Base-by-base conservation (phyloP, 2,113 vertebrate genomes). In the Opisthocomus hoazin region DNA sequence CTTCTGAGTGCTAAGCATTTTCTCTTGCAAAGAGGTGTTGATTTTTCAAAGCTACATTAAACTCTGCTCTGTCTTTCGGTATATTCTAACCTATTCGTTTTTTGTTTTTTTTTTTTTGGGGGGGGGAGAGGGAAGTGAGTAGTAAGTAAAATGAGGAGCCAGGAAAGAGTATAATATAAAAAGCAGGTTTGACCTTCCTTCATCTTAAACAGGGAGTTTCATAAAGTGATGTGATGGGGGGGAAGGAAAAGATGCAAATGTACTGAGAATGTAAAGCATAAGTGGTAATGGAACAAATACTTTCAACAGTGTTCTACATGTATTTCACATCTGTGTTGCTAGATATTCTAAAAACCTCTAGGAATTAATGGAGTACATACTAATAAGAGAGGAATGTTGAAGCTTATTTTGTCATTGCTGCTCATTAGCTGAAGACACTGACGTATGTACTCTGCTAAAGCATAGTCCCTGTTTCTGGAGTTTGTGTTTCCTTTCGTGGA, bases 101-200 rank as follows among this genome's bases (percentile, higher is more conserved):
- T 61, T 0, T 3, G 16, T n/a, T n/a, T n/a, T n/a, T n/a, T n/a
- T n/a, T n/a, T n/a, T n/a, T 61, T 0, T 3, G 16, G 6, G 1
- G 8, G 26, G 17, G 4, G 3, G 13, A 26, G 51, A 10, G 17
- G 12, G 13, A 39, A n/a, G 24, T 18, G 41, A 63, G 54, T 48
- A 22, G 22, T 36, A 70, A 63, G 6, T 41, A 43, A 86, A 93
- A 84, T 74, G 29, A 78, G 56, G 94, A 86, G 15, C 51, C 30
- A 60, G 46, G 39, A 76, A 78, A 58, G 16, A 65, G 30, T 56
- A 18, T 45, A 36, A 82, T 82, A 23, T 19, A 61, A 63, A 92
- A 82, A 76, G 24, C 24, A 56, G 17, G 9, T 73, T 85, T 87
- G 36, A 65, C 75, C 34, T 81, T 83, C 27, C 58, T 89, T 85